A percentile compares a stretch with the other conserved stretches of the same genome.
Evolutionary conservation across 2,113 vertebrate genomes (phyloP).

Genomic region (Collichthys lucidus): DNA sequence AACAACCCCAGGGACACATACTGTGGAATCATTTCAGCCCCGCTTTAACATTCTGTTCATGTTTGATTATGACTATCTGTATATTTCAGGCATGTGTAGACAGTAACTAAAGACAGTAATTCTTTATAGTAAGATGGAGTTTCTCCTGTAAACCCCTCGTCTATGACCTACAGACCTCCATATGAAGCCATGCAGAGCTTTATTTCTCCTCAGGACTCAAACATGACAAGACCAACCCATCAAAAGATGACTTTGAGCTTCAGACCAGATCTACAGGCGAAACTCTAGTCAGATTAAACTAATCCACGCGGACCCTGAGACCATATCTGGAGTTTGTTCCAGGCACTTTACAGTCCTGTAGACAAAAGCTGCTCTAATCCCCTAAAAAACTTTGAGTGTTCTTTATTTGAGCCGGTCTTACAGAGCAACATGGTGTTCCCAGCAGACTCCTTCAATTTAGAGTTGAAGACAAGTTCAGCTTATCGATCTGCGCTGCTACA

Average conservation of each 20-base stretch:
- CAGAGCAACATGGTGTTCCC: background rate
- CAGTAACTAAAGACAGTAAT: background rate
- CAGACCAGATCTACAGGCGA: slow-evolving; percentile 19
- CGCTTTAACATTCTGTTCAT: slow-evolving; percentile 19
- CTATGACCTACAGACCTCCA: background rate
- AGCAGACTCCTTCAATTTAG: background rate
- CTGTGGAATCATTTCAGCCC: slow-evolving; percentile 12
- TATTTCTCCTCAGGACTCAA: slow-evolving; percentile 22
- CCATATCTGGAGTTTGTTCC: slow-evolving; percentile 53
- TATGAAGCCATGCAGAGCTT: slow-evolving; percentile 9
- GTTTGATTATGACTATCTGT: slow-evolving; percentile 1
- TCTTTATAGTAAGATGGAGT: background rate
- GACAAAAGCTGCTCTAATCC: slow-evolving; percentile 49
- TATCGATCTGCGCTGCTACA: background rate
- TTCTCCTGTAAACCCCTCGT: background rate
- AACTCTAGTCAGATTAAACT: slow-evolving; percentile 50
- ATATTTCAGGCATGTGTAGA: background rate
- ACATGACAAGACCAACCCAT: slow-evolving; percentile 19
- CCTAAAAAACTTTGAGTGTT: slow-evolving; percentile 11
- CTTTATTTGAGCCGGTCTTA: slow-evolving; percentile 19
- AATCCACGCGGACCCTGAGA: slow-evolving; percentile 41
- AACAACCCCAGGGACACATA: slow-evolving; percentile 35
- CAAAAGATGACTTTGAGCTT: slow-evolving; percentile 6
- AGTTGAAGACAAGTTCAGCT: background rate
- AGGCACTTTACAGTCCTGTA: slow-evolving; percentile 29